These are phyloP conservation scores for Diachasma alloeum DNA, from an alignment of 1,140 invertebrate genomes.

Conservation along the genomic window DNA sequence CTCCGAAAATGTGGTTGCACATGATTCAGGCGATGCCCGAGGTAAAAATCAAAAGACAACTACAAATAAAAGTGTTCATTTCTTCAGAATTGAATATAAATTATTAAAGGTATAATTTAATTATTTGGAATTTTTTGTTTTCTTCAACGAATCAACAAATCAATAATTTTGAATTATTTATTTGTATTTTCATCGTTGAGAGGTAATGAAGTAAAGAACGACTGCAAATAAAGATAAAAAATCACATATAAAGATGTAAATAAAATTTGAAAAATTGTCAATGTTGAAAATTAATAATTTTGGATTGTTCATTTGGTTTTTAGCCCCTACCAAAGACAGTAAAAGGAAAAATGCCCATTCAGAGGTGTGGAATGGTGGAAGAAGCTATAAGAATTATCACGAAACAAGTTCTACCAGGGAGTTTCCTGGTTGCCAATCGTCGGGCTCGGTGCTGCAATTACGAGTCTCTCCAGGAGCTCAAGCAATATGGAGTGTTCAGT, in stretches of 20 bases:
- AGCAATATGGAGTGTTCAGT: slow-evolving; percentile 55
- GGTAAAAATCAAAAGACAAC: slow-evolving; percentile 29
- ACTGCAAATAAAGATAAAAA: too few relatives aligned
- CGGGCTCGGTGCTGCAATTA: slow-evolving; percentile 59
- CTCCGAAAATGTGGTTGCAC: slow-evolving; percentile 60
- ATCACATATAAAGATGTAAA: too few relatives aligned
- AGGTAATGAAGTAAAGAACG: too few relatives aligned
- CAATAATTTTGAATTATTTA: slow-evolving; percentile 7
- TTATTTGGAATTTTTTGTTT: too few relatives aligned
- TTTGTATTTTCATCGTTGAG: too few relatives aligned
- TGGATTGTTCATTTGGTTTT: slow-evolving; percentile 25
- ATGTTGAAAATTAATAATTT: not conserved
- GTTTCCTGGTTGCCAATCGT: slow-evolving; percentile 58
- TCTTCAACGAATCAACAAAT: too few relatives aligned
- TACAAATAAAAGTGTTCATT: too few relatives aligned
- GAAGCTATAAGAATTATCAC: slow-evolving; percentile 58
- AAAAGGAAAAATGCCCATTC: slow-evolving; percentile 27
- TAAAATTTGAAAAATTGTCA: too few relatives aligned
- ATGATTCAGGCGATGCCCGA: slow-evolving; percentile 55
- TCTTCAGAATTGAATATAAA: too few relatives aligned
- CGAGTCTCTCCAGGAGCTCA: slow-evolving; percentile 53
- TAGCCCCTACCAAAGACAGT: slow-evolving; percentile 41
- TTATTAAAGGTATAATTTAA: too few relatives aligned
- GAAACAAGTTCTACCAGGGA: slow-evolving; percentile 51
- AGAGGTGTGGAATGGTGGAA: slow-evolving; percentile 48